Evolutionary conservation across 1,140 invertebrate genomes (phyloP).

Genomic region (Calliphora vicina): DNA sequence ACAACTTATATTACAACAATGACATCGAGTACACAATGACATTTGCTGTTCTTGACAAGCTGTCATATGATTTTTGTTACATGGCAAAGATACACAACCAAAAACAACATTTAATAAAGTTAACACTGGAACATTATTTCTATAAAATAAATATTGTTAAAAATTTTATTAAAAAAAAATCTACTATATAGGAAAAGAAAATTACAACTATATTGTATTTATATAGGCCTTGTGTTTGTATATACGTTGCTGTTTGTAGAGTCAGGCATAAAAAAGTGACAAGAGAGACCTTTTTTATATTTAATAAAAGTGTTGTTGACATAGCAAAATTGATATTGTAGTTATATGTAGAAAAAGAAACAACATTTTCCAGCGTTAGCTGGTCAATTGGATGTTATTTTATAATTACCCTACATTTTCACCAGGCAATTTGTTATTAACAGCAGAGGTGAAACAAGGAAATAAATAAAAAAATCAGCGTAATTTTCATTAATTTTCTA

Average conservation of each 20-base stretch:
- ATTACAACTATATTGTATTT: background rate
- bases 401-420: too few relatives aligned
- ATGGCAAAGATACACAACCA: background rate
- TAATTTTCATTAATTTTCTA: too few relatives aligned
- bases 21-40: background rate
- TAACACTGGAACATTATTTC: background rate
- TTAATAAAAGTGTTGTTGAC: conserved; percentile 12
- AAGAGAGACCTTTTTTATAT: background rate
- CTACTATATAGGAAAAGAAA: background rate
- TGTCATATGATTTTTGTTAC: conserved; percentile 7
- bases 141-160: background rate
- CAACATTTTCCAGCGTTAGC: too few relatives aligned
- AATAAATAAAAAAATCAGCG: too few relatives aligned
- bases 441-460: too few relatives aligned
- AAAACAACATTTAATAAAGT: background rate
- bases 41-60: conserved; percentile 10
- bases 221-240: background rate
- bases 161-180: background rate
- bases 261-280: background rate
- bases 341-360: too few relatives aligned
- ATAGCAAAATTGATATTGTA: background rate
- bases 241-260: background rate
- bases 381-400: too few relatives aligned
- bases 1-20: background rate
- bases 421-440: too few relatives aligned